phyloP scores from a whole-genome alignment of 2,113 vertebrate genomes.

The Coregonus clupeaformis region DNA sequence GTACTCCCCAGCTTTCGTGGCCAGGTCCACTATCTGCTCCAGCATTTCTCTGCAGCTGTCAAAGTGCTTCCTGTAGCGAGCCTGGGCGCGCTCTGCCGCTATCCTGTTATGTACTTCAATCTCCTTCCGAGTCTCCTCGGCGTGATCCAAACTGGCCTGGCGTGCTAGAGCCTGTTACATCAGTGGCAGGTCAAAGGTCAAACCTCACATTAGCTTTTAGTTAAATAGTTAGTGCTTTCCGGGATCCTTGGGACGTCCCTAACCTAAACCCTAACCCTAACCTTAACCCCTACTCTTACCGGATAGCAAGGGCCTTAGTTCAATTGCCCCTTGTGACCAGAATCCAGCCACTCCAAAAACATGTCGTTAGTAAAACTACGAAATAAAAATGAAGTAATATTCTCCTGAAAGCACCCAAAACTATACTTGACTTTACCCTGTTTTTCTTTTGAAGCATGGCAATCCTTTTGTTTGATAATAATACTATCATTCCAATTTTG shows the following conservation, averaged over 20 bases:
- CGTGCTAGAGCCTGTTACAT: slow-evolving; percentile 77
- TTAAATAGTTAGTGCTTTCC: too few relatives aligned
- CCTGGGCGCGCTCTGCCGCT: slow-evolving; percentile 75
- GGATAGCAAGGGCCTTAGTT: too few relatives aligned
- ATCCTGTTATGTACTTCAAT: slow-evolving; percentile 73
- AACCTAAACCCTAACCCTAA: not conserved
- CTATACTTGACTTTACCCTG: not conserved
- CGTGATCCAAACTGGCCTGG: slow-evolving; percentile 76
- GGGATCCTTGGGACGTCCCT: too few relatives aligned
- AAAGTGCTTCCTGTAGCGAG: slow-evolving; percentile 79
- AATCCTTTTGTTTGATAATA: too few relatives aligned
- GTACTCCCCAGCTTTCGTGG: slow-evolving; percentile 85
- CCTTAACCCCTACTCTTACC: not conserved
- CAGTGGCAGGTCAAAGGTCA: not conserved
- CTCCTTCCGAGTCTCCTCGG: slow-evolving; percentile 77
- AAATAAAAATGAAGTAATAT: not conserved
- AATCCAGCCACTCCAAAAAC: not conserved
- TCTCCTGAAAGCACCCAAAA: not conserved
- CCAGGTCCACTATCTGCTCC: slow-evolving; percentile 84
- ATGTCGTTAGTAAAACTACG: not conserved
- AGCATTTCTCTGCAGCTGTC: slow-evolving; percentile 77
- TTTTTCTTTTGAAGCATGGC: too few relatives aligned
- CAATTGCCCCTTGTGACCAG: not conserved
- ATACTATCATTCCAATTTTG: too few relatives aligned
- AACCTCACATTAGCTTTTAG: too few relatives aligned